A percentile compares a stretch with the other conserved stretches of the same genome.
Conservation (phyloP, 2,888 invertebrate genomes). For the Atrina japonica region DNA sequence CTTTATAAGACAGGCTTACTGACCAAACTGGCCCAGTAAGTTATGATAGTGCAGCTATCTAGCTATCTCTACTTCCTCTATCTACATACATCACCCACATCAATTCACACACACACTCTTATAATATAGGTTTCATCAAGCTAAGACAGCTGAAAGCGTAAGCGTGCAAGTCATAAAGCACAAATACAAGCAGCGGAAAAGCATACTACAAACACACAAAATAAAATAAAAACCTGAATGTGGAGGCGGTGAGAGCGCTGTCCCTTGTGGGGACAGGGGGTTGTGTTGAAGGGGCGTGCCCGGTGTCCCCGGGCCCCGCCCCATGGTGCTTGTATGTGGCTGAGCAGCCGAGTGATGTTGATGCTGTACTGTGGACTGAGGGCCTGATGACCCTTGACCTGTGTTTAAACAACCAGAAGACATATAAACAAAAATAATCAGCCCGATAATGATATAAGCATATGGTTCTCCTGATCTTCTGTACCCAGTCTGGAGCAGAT, state of each 20-base stretch:
- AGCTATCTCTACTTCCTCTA: too few relatives aligned
- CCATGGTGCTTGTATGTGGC: slow-evolving; percentile 31
- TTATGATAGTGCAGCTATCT: too few relatives aligned
- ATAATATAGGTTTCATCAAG: background rate
- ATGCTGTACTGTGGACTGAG: slow-evolving; percentile 58
- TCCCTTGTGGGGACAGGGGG: slow-evolving; percentile 55
- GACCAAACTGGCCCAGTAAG: too few relatives aligned
- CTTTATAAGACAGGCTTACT: too few relatives aligned
- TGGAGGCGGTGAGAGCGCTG: slow-evolving; percentile 47
- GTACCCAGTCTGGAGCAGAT: too few relatives aligned
- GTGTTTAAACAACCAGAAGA: slow-evolving; percentile 36
- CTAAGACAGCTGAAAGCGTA: background rate
- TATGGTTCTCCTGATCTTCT: too few relatives aligned
- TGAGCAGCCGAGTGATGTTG: slow-evolving; percentile 46
- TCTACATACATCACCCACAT: too few relatives aligned
- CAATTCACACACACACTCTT: background rate
- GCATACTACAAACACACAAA: slow-evolving; percentile 14
- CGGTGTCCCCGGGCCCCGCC: slow-evolving; percentile 43
- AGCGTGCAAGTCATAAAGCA: background rate
- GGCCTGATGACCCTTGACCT: slow-evolving; percentile 60
- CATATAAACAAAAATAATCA: slow-evolving; percentile 10
- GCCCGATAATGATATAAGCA: too few relatives aligned
- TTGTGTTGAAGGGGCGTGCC: slow-evolving; percentile 42
- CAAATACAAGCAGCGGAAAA: background rate
- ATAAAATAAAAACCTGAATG: slow-evolving; percentile 46